These are phyloP conservation scores for Drosophila cracens DNA, from an alignment of 2,888 invertebrate species.

Conservation along the genomic window DNA sequence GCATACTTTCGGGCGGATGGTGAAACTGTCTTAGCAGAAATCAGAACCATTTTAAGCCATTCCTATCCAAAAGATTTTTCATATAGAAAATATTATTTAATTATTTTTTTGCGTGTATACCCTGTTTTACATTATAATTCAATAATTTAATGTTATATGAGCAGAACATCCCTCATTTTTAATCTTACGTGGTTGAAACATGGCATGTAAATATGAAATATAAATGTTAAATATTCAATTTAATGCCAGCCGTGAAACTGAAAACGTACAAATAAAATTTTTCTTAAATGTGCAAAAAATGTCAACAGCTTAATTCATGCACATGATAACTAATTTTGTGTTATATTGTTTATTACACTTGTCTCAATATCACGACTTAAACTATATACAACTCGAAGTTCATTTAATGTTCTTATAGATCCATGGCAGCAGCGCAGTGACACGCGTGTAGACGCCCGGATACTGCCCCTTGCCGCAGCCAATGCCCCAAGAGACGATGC, in stretches of 20 bases:
- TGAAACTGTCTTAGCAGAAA: neutral
- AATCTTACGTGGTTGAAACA: neutral
- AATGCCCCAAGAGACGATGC: constrained; percentile 96
- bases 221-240: neutral
- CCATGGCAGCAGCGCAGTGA: constrained; percentile 93
- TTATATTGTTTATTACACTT: constrained; percentile 60
- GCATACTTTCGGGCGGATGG: constrained; percentile 25
- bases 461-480: constrained; percentile 96
- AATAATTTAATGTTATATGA: neutral
- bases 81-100: too few relatives aligned
- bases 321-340: neutral
- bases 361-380: constrained; percentile 76
- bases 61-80: neutral
- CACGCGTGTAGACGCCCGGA: constrained; percentile 95
- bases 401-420: constrained; percentile 92
- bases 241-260: neutral
- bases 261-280: neutral
- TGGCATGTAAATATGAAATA: neutral
- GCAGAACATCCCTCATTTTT: neutral
- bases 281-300: neutral
- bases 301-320: neutral
- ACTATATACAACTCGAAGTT: constrained; percentile 52
- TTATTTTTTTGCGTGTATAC: rapidly evolving
- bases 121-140: neutral
- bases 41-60: neutral